These are phyloP conservation scores for Astur gentilis DNA, from an alignment of 2,113 vertebrate genomes.

Conservation along the genomic window DNA sequence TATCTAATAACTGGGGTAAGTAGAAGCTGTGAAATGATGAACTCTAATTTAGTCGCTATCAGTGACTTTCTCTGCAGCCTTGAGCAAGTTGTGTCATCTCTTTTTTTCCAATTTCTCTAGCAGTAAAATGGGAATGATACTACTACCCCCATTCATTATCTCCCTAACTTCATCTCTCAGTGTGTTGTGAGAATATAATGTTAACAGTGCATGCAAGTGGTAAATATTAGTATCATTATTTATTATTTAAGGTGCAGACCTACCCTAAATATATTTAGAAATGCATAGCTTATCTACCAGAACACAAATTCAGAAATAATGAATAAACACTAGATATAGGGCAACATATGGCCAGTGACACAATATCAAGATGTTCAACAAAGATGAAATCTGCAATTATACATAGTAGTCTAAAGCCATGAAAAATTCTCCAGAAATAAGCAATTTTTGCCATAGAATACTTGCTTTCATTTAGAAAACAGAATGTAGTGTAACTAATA, in stretches of 20 bases:
- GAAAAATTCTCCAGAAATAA: background rate
- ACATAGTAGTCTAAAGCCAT: background rate
- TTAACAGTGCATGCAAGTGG: background rate
- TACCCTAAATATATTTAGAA: background rate
- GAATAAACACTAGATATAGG: background rate
- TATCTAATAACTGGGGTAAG: conserved; percentile 17
- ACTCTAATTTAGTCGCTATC: background rate
- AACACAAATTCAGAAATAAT: background rate
- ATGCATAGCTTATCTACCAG: background rate
- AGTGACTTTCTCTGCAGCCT: conserved; percentile 46
- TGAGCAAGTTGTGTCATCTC: conserved; percentile 37
- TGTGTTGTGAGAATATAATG: background rate
- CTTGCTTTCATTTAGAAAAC: background rate
- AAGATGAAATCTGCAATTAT: background rate
- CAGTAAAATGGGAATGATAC: background rate
- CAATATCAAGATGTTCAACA: background rate
- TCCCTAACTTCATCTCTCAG: background rate
- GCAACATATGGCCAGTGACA: background rate
- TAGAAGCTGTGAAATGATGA: conserved; percentile 57
- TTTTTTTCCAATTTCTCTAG: conserved; percentile 41
- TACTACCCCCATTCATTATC: background rate
- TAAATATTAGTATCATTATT: background rate
- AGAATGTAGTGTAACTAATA: background rate
- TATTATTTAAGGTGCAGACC: background rate
- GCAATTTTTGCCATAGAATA: background rate